A percentile compares a stretch with the other conserved stretches of the same genome.
Conservation (phyloP, 2,797 vertebrate genomes). For the Geotrypetes seraphini region DNA sequence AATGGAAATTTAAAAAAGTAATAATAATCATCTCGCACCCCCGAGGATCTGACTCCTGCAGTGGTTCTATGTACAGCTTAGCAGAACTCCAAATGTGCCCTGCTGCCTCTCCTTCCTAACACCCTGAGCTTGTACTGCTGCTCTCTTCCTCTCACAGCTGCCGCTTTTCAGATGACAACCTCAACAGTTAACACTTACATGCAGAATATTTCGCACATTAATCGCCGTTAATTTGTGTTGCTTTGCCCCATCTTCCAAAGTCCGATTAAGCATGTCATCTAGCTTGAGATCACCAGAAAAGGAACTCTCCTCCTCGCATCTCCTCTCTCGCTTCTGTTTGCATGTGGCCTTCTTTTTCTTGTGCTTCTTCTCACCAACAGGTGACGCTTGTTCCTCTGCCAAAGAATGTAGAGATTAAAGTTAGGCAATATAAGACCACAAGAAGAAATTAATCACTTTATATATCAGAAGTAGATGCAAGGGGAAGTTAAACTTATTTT, state of each 20-base stretch:
- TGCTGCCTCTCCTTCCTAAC: too few species aligned
- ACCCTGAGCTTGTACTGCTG: fast-evolving
- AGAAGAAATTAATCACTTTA: too few species aligned
- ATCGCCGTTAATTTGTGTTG: constrained; percentile 81
- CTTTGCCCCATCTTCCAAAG: constrained; percentile 77
- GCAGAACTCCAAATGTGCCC: too few species aligned
- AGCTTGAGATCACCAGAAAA: constrained; percentile 61
- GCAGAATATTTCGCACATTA: constrained; percentile 84
- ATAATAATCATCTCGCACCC: too few species aligned
- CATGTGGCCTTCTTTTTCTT: constrained; percentile 35
- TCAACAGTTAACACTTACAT: constrained; percentile 78
- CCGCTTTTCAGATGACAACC: too few species aligned
- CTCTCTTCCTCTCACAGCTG: fast-evolving
- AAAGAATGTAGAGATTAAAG: too few species aligned
- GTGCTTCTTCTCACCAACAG: constrained; percentile 36
- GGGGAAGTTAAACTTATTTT: too few species aligned
- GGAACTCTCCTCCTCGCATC: constrained; percentile 15
- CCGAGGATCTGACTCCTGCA: too few species aligned
- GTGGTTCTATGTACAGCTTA: too few species aligned
- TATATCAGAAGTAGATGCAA: too few species aligned
- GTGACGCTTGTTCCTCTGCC: constrained; percentile 45
- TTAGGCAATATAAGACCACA: too few species aligned
- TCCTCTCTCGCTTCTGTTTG: constrained; percentile 43
- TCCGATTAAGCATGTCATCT: constrained; percentile 74
- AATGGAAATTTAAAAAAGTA: too few species aligned